Evolutionary conservation across 2,888 invertebrate genomes (phyloP).

Genomic region (Gari tellinella): DNA sequence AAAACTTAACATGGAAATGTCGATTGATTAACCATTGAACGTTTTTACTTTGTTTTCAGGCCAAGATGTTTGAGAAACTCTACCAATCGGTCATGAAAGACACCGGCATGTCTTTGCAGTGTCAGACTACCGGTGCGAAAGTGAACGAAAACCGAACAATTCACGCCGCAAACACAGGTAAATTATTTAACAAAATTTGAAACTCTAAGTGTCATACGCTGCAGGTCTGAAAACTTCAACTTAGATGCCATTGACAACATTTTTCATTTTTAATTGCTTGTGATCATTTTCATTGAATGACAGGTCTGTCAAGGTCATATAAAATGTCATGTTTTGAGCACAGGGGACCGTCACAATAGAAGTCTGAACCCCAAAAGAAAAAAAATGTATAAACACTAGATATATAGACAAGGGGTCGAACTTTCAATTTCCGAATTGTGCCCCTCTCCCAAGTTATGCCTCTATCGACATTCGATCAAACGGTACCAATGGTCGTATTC

Average conservation of each 20-base stretch:
- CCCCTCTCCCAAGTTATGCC: no score
- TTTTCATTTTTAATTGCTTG: not conserved
- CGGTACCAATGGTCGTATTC: no score
- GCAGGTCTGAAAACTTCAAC: not conserved
- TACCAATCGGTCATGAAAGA: conserved; percentile 10
- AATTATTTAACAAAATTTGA: not conserved
- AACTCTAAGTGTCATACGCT: not conserved
- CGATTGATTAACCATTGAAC: not conserved
- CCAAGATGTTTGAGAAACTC: conserved; percentile 30
- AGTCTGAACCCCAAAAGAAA: no score
- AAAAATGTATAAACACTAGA: no score
- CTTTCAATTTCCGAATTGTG: no score
- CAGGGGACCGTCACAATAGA: no score
- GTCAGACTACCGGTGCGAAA: conserved; percentile 30
- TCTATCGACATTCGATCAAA: no score
- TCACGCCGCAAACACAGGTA: conserved; percentile 76
- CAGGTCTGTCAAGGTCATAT: no score
- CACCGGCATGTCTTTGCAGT: conserved; percentile 10
- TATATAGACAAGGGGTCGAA: no score
- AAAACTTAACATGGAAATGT: not conserved
- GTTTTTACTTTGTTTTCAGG: conserved; percentile 9
- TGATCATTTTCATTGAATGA: no score
- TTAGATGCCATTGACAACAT: not conserved
- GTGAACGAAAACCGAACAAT: conserved; percentile 79
- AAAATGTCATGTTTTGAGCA: no score